These are phyloP conservation scores for Plutomurus gul DNA, from an alignment of 1,140 invertebrate species.

Conservation along the genomic window DNA sequence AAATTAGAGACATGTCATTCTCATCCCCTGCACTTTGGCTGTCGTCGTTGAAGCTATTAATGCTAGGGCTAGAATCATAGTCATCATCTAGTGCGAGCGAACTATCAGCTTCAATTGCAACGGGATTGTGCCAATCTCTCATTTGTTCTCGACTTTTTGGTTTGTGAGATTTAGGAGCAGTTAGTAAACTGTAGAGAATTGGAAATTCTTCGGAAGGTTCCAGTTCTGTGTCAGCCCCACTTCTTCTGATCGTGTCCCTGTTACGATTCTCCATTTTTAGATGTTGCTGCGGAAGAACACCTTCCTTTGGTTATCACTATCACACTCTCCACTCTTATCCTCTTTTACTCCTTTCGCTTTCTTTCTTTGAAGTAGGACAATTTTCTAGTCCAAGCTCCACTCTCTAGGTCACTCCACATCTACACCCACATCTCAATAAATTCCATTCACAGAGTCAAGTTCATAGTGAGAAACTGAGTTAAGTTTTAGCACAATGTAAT, in stretches of 20 bases:
- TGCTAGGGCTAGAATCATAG: not conserved
- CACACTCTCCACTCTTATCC: not conserved
- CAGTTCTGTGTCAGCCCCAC: slow-evolving; percentile 25
- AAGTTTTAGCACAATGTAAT: too few species aligned
- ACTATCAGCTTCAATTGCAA: slow-evolving; percentile 9
- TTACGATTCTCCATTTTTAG: slow-evolving; percentile 7
- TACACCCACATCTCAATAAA: slow-evolving; percentile 24
- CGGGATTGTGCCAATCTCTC: not conserved
- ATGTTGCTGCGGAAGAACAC: not conserved
- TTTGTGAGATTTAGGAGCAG: slow-evolving; percentile 30
- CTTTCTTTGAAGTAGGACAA: slow-evolving; percentile 31
- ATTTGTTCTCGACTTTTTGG: slow-evolving; percentile 19
- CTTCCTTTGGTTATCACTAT: not conserved
- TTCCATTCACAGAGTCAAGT: slow-evolving; percentile 15
- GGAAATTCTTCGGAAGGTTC: slow-evolving; percentile 40
- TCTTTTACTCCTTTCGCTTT: slow-evolving; percentile 30
- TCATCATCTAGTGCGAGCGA: slow-evolving; percentile 1
- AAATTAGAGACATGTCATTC: slow-evolving; percentile 26
- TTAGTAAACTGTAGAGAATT: slow-evolving; percentile 33
- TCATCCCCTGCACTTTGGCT: not conserved
- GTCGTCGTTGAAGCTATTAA: not conserved
- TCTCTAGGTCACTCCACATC: slow-evolving; percentile 31
- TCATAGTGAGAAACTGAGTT: not conserved
- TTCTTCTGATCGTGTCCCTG: slow-evolving; percentile 14
- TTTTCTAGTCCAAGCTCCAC: slow-evolving; percentile 27